These are phyloP conservation scores for Scaptomyza caliginosa DNA, from an alignment of 2,888 invertebrate genomes.

Conservation along the genomic window DNA sequence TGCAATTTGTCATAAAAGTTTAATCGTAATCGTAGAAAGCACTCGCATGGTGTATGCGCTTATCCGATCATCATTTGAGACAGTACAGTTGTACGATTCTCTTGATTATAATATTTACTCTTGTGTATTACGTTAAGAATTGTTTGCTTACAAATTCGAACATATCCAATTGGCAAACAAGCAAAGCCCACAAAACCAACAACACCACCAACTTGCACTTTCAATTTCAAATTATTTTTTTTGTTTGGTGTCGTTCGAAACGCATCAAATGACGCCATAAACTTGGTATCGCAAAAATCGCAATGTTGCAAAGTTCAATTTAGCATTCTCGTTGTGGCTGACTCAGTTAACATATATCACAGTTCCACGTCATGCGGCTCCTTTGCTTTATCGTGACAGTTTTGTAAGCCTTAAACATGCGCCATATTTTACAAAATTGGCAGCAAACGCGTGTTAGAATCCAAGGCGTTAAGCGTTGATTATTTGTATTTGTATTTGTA, in stretches of 20 bases:
- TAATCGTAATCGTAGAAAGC: conserved; percentile 9
- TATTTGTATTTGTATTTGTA: conserved; percentile 9
- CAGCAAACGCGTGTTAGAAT: conserved; percentile 70
- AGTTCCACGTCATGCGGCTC: background rate
- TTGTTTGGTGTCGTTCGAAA: too few relatives aligned
- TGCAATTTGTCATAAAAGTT: conserved; percentile 49
- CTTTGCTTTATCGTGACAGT: conserved; percentile 47
- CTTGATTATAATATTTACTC: background rate
- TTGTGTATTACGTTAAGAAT: background rate
- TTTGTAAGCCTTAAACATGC: conserved; percentile 52
- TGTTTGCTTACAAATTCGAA: background rate
- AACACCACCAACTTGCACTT: conserved; percentile 34
- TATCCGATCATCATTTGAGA: too few relatives aligned
- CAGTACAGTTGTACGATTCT: too few relatives aligned
- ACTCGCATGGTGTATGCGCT: conserved; percentile 18
- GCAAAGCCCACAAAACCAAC: conserved; percentile 28
- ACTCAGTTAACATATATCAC: conserved; percentile 39
- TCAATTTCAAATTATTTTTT: conserved; percentile 18
- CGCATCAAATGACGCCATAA: conserved; percentile 71
- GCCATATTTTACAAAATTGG: conserved; percentile 58
- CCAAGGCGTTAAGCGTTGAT: conserved; percentile 72
- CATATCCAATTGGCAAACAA: conserved; percentile 18
- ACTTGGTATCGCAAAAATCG: conserved; percentile 59
- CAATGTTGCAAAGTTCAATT: conserved; percentile 60
- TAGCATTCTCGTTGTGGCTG: conserved; percentile 31